Percentiles rank a stretch among this genome's conserved stretches.
These are phyloP conservation scores for Oreotrochilus melanogaster DNA, from an alignment of 2,113 vertebrate species.

Conservation along the genomic window DNA sequence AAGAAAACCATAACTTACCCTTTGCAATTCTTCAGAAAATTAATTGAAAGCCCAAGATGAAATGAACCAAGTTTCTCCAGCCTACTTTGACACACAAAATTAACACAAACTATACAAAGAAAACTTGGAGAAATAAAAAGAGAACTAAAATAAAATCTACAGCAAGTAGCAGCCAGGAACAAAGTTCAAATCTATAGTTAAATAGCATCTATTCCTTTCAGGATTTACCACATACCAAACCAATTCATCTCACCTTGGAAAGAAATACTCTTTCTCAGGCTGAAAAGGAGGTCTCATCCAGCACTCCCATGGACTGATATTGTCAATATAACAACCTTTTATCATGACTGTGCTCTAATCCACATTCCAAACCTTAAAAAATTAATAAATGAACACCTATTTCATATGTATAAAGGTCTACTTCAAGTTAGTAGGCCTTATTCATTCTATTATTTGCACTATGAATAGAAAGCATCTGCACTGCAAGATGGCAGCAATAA, in stretches of 20 bases:
- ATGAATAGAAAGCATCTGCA: neutral
- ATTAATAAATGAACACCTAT: neutral
- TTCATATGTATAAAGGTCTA: neutral
- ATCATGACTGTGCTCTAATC: neutral
- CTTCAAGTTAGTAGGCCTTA: neutral
- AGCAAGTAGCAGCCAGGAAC: neutral
- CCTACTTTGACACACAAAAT: neutral
- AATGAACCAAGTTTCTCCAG: neutral
- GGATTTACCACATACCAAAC: neutral
- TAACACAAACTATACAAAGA: neutral
- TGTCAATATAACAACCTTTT: neutral
- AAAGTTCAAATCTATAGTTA: constrained; percentile 7
- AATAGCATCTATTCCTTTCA: neutral
- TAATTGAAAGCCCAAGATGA: neutral
- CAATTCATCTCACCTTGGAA: neutral
- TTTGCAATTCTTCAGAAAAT: neutral
- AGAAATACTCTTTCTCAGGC: neutral
- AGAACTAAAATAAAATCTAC: neutral
- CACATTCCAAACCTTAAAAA: neutral
- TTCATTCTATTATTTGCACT: neutral
- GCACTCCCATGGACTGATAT: neutral
- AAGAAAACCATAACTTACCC: neutral
- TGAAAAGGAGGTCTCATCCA: neutral
- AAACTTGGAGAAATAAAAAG: neutral
- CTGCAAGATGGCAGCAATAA: neutral